Conservation (phyloP, 2,797 vertebrate genomes). For the Mus minutoides region DNA sequence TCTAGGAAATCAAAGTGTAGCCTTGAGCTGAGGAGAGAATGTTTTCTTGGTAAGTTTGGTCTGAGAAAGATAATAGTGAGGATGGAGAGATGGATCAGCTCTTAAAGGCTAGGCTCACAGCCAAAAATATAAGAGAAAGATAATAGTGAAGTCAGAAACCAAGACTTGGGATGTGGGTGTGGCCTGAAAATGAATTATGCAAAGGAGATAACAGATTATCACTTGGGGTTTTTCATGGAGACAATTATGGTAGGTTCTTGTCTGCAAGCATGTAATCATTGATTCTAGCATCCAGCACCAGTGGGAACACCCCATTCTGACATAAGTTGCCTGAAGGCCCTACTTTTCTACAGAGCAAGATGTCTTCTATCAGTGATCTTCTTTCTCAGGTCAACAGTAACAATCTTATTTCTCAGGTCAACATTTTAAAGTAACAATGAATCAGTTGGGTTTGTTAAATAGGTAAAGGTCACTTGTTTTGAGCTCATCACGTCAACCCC, state of each 20-base stretch:
- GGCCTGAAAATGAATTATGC: neutral
- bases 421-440: constrained; percentile 14
- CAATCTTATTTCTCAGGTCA: neutral
- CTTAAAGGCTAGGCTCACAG: too few relatives aligned
- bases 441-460: neutral
- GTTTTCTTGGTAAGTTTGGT: neutral
- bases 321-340: neutral
- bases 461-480: neutral
- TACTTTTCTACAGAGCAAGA: neutral
- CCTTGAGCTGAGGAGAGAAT: neutral
- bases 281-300: neutral
- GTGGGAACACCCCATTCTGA: neutral
- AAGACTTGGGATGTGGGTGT: accelerated
- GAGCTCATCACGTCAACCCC: neutral
- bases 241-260: neutral
- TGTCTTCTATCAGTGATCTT: neutral
- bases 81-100: too few relatives aligned
- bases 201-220: neutral
- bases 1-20: neutral
- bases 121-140: too few relatives aligned
- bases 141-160: neutral
- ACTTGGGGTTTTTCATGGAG: neutral
- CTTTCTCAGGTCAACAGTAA: neutral
- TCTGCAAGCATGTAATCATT: neutral
- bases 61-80: neutral